Evolutionary conservation across 2,113 vertebrate species (phyloP).

Genomic region (Stigmatopora argus): DNA sequence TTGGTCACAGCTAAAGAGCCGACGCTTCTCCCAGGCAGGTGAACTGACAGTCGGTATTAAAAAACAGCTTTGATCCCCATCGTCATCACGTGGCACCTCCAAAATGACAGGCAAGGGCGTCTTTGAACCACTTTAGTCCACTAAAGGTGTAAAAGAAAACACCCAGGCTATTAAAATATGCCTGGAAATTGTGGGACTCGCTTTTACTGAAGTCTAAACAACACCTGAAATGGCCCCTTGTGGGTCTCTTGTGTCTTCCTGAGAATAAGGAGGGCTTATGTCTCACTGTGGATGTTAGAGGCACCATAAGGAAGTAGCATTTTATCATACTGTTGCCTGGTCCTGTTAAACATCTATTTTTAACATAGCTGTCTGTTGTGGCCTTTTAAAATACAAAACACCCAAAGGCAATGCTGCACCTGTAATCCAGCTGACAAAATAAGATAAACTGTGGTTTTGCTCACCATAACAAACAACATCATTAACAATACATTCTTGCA

Average conservation of each 20-base stretch:
- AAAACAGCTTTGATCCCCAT: constrained; percentile 64
- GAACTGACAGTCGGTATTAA: constrained; percentile 53
- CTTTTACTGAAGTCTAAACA: constrained; percentile 56
- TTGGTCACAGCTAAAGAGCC: constrained; percentile 61
- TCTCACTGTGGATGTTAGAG: constrained; percentile 40
- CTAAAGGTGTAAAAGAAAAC: constrained; percentile 59
- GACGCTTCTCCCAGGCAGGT: constrained; percentile 57
- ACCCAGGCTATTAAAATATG: constrained; percentile 50
- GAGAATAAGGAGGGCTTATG: constrained; percentile 49
- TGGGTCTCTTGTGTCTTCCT: constrained; percentile 49
- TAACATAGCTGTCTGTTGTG: constrained; percentile 41
- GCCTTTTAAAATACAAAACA: constrained; percentile 41
- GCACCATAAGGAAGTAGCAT: constrained; percentile 51
- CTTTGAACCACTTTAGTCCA: constrained; percentile 64
- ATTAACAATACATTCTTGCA: constrained; percentile 8
- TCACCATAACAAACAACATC: constrained; percentile 6
- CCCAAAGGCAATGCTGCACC: constrained; percentile 25
- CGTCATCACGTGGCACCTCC: constrained; percentile 49
- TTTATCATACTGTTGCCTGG: constrained; percentile 60
- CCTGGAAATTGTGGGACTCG: constrained; percentile 53
- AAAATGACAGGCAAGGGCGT: constrained; percentile 61
- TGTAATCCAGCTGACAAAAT: constrained; percentile 12
- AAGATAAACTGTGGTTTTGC: constrained; percentile 20
- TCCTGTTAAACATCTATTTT: constrained; percentile 64
- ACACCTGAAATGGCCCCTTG: constrained; percentile 48